These are phyloP conservation scores for Drosophila azteca DNA, from an alignment of 1,140 invertebrate species.

Conservation along the genomic window DNA sequence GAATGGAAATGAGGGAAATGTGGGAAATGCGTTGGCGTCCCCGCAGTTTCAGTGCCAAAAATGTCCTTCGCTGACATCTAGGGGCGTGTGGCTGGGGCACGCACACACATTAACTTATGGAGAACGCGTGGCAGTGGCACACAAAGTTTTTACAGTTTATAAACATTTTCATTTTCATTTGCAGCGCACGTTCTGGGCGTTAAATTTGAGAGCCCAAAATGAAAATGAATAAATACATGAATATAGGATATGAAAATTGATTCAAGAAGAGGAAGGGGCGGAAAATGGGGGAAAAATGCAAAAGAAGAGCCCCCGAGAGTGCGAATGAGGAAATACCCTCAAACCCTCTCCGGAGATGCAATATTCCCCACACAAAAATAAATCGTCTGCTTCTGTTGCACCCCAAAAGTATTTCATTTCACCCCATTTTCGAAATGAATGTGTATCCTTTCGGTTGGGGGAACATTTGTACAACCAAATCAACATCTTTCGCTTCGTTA, in stretches of 20 bases:
- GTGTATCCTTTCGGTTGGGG: too few relatives aligned
- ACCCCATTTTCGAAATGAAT: too few relatives aligned
- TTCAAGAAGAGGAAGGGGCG: background rate
- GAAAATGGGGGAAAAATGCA: background rate
- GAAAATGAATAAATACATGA: slow-evolving; percentile 9
- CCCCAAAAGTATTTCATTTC: too few relatives aligned
- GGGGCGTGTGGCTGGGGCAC: background rate
- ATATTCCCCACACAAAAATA: too few relatives aligned
- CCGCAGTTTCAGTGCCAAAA: slow-evolving; percentile 62
- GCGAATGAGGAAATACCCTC: too few relatives aligned
- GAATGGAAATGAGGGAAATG: slow-evolving; percentile 6
- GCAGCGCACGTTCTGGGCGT: slow-evolving; percentile 61
- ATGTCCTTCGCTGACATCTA: slow-evolving; percentile 52
- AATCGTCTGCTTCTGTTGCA: too few relatives aligned
- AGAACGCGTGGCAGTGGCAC: slow-evolving; percentile 66
- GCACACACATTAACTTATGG: slow-evolving; percentile 44
- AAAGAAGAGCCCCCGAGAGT: background rate
- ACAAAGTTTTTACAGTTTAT: slow-evolving; percentile 57
- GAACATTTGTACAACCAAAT: too few relatives aligned
- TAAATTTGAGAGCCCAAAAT: slow-evolving; percentile 51
- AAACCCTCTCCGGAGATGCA: too few relatives aligned
- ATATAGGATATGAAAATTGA: slow-evolving; percentile 24
- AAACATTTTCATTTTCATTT: slow-evolving; percentile 58
- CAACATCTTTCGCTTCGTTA: too few relatives aligned
- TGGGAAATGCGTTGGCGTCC: background rate